Conservation (phyloP, 2,888 invertebrate genomes). For the Xylocampa areola region DNA sequence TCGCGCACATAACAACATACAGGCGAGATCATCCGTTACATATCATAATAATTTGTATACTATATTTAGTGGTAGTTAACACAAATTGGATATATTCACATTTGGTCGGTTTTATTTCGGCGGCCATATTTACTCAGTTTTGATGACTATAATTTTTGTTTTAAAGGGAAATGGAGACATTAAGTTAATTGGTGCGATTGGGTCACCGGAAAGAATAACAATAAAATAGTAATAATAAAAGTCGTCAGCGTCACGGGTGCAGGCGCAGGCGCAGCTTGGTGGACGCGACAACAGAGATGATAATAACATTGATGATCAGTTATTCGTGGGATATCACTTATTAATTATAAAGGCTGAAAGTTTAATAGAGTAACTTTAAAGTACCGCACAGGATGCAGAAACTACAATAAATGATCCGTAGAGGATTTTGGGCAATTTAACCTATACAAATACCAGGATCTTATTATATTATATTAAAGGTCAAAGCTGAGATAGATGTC, state of each 20-base stretch:
- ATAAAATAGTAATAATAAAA: neutral
- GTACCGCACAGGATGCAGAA: too few relatives aligned
- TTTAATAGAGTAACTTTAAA: neutral
- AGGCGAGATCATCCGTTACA: constrained; percentile 1
- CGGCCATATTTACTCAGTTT: constrained; percentile 46
- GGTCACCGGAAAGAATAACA: neutral
- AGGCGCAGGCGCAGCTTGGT: neutral
- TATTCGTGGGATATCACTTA: too few relatives aligned
- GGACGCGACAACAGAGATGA: neutral
- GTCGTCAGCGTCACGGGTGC: neutral
- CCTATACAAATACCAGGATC: too few relatives aligned
- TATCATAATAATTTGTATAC: constrained; percentile 6
- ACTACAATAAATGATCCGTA: too few relatives aligned
- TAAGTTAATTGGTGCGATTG: constrained; percentile 42
- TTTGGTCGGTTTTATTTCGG: constrained; percentile 9
- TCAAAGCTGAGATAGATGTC: too few relatives aligned
- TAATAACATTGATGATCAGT: too few relatives aligned
- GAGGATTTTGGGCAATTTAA: too few relatives aligned
- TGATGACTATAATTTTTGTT: constrained; percentile 49
- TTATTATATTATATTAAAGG: too few relatives aligned
- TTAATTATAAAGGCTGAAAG: too few relatives aligned
- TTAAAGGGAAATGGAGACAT: constrained; percentile 54
- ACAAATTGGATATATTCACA: constrained; percentile 29
- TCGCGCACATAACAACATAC: constrained; percentile 8
- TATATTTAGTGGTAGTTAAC: constrained; percentile 46